Base-by-base conservation (phyloP, 2,888 invertebrate genomes). In the Idaea biselata region DNA sequence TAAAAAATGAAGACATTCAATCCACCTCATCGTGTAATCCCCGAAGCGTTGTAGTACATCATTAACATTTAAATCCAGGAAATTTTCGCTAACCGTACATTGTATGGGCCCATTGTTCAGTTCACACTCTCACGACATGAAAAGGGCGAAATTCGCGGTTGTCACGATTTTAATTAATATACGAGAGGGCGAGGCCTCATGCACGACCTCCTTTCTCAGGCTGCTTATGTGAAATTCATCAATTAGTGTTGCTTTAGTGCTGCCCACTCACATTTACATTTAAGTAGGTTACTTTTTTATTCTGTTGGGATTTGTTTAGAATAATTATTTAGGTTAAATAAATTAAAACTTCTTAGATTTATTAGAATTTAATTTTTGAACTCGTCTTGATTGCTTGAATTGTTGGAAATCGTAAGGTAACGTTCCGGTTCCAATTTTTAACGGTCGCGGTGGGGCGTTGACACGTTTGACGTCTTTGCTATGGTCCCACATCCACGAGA, bases 141-240 rank as follows among this genome's bases (percentile, higher is more conserved):
- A 85, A 87, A 87, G 85, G 84, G 85, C 84, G 77, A 77, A 86
- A 86, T 85, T 86, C 81, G 80, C 75, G 80, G 82, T 80, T 86
- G 89, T 89, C 89, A 89, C 83, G 86, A 85, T 89, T 89, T 91
- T 91, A 89, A 90, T 91, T 89, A 89, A 88, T 88, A 83, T 85
- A 86, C 77, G 84, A 84, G 82, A 72, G 86, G 82, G 78, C 67
- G 68, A 67, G 66, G 63, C 65, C 73, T 75, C 80, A 79, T 79
- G 81, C 80, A 78, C 76, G 81, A 76, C 80, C 84, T 78, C 78
- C 77, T 78, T 80, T 73, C 76, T 59, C 73, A 68, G 70, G 73
- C 73, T 75, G 73, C 73, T 75, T 80, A 77, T 82, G 77, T 83
- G 82, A 80, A 82, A 83, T 84, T 83, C 83, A 83, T 88, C 87